Percentiles rank a stretch among this genome's conserved stretches.
Conservation (phyloP, 2,888 invertebrate species). For the Lymantria dispar region DNA sequence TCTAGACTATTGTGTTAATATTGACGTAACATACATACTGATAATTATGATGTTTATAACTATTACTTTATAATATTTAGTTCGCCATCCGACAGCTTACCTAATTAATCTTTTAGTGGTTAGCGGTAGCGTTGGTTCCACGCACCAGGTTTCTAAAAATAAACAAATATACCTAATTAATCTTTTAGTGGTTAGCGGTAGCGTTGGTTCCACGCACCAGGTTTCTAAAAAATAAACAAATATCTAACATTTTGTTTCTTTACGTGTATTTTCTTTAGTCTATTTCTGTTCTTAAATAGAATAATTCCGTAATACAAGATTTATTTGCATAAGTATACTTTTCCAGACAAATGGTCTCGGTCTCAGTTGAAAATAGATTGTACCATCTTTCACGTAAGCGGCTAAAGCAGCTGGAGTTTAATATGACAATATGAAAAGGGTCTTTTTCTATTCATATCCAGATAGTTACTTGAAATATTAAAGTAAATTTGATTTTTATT, state of each 20-base stretch:
- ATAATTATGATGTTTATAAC: too few species aligned
- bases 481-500: too few species aligned
- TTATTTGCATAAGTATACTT: conserved; percentile 1
- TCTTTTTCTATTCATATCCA: not conserved
- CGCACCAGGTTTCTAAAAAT: conserved; percentile 5
- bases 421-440: not conserved
- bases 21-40: too few species aligned
- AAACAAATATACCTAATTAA: conserved; percentile 9
- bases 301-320: conserved; percentile 3
- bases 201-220: not conserved
- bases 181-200: too few species aligned
- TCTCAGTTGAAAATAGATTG: not conserved
- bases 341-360: not conserved
- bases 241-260: conserved; percentile 1
- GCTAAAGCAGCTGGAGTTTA: not conserved
- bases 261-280: conserved; percentile 9
- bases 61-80: too few species aligned
- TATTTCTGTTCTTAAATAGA: conserved; percentile 8
- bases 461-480: too few species aligned
- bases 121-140: not conserved
- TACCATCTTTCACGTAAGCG: not conserved
- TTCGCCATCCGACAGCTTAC: too few species aligned
- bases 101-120: too few species aligned
- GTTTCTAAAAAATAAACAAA: conserved; percentile 8
- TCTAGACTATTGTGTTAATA: too few species aligned